Base-by-base conservation (phyloP, 2,113 vertebrate species). In the Alces alces region DNA sequence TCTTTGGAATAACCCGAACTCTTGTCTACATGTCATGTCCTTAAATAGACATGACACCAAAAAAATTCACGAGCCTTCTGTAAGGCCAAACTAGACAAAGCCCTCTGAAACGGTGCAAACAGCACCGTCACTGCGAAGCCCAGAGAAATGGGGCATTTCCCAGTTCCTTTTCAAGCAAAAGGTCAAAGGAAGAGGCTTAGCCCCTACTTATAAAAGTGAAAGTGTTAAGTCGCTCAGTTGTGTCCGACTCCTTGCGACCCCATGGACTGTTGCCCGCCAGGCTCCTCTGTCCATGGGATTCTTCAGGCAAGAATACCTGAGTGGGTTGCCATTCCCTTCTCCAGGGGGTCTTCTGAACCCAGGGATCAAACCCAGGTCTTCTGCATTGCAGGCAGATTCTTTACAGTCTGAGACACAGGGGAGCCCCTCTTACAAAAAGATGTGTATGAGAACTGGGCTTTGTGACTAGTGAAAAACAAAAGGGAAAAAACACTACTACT, bases 31-130 rank as follows among this genome's bases (percentile, higher is more conserved):
- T 78, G 79, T 84, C 78, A 80, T 12, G 25, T 88, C 78, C 92
- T 97, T 96, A 96, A 97, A 97, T 52, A 98, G 97, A 76, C 86
- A 93, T 78, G 86, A 95, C 25, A 96, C 93, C 90, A 86, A 96
- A 97, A 96, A 84, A 87, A 55, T 58, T 23, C 57, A 47, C 9
- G 47, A 91, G 43, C 54, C 60, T 54, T 95, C 60, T 92, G 16
- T 39, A 90, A 96, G 60, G 76, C 93, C 45, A 96, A 91, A 92
- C 88, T 89, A 73, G 5, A 80, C 43, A 93, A 93, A 98, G 94
- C 33, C 91, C 43, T 92, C 16, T 89, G 87, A 92, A 94, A 33
- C 33, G 13, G n/a, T 0, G 7, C 66, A 58, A 84, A 93, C 39
- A 87, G 84, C 87, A 52, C 1, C 39, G 36, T 9, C 28, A 85